Percentiles rank a stretch among this genome's conserved stretches.
These are phyloP conservation scores for Hipparchia semele DNA, from an alignment of 2,888 invertebrate genomes.

Conservation along the genomic window DNA sequence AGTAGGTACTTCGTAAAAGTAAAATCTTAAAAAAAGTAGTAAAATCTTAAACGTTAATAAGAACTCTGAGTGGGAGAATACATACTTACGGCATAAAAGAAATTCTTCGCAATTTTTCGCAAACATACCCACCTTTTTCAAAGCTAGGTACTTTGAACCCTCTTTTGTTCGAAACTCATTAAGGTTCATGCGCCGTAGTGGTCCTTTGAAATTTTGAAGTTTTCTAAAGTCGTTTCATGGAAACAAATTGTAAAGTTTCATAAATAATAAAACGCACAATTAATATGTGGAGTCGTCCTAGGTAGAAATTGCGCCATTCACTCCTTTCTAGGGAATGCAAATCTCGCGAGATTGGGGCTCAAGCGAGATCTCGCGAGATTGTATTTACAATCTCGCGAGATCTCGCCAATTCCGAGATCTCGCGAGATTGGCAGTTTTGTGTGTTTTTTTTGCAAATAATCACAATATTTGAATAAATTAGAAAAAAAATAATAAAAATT, in stretches of 20 bases:
- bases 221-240: not conserved
- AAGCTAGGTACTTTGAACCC: not conserved
- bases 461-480: too few species aligned
- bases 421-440: too few species aligned
- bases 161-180: not conserved
- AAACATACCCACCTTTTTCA: not conserved
- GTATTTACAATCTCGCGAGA: too few species aligned
- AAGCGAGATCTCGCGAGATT: too few species aligned
- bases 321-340: too few species aligned
- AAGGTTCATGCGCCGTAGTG: not conserved
- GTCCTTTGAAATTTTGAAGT: constrained; percentile 12
- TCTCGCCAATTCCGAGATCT: too few species aligned
- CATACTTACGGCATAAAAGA: not conserved
- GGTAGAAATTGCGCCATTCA: too few species aligned
- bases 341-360: too few species aligned
- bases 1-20: not conserved
- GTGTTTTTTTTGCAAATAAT: too few species aligned
- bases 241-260: not conserved
- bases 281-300: too few species aligned
- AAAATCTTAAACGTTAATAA: not conserved
- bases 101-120: not conserved
- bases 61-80: not conserved
- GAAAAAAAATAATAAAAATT: too few species aligned
- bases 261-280: not conserved
- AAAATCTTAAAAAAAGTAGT: not conserved